Conservation (phyloP, 2,113 vertebrate species). For the Myrmophylax atrothorax region DNA sequence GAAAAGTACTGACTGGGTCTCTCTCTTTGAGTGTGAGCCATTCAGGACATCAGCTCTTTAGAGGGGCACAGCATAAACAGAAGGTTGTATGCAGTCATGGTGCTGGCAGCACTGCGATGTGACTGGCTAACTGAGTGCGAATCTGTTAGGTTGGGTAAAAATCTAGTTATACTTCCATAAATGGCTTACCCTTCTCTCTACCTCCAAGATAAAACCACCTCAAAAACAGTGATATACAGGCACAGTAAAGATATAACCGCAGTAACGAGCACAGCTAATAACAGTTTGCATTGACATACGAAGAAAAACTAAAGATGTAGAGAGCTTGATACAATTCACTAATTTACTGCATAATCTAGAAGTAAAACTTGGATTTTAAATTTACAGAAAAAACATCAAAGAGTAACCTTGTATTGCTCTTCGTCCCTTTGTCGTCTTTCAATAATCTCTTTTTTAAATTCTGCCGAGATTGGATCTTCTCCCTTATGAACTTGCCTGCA, state of each 20-base stretch:
- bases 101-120: neutral
- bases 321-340: neutral
- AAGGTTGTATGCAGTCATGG: neutral
- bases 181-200: neutral
- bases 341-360: neutral
- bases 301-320: neutral
- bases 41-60: neutral
- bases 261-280: neutral
- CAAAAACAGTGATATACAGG: neutral
- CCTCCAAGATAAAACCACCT: neutral
- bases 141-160: neutral
- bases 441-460: constrained; percentile 70
- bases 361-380: neutral
- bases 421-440: constrained; percentile 73
- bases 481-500: constrained; percentile 84
- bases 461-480: constrained; percentile 74
- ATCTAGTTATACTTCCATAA: neutral
- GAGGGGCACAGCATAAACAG: neutral
- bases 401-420: constrained; percentile 80
- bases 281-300: neutral
- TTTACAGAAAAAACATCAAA: neutral
- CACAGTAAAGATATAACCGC: neutral
- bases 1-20: neutral
- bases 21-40: neutral
- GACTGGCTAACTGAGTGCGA: neutral